Evolutionary conservation across 2,888 invertebrate genomes (phyloP).

Genomic region (Heliconius erato): DNA sequence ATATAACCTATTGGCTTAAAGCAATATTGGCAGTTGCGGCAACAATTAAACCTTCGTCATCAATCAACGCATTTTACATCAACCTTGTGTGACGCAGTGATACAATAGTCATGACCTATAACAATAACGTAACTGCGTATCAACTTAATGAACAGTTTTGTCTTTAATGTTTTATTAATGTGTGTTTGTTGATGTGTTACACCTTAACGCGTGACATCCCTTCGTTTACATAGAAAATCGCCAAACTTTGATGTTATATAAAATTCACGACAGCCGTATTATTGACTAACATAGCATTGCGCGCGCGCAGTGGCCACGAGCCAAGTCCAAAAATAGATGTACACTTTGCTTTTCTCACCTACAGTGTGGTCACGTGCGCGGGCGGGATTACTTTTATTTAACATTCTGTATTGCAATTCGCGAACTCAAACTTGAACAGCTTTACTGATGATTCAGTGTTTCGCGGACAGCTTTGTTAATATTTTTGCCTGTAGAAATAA

Average conservation of each 20-base stretch:
- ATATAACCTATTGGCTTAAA: slow-evolving; percentile 11
- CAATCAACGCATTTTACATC: slow-evolving; percentile 39
- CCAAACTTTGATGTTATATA: slow-evolving; percentile 51
- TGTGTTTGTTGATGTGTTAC: slow-evolving; percentile 8
- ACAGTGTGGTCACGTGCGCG: slow-evolving; percentile 75
- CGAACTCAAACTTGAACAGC: slow-evolving; percentile 24
- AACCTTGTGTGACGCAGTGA: slow-evolving; percentile 41
- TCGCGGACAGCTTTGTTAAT: not conserved
- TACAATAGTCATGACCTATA: slow-evolving; percentile 43
- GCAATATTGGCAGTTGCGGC: slow-evolving; percentile 39
- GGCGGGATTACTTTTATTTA: slow-evolving; percentile 42
- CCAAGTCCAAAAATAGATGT: slow-evolving; percentile 77
- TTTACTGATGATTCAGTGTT: not conserved
- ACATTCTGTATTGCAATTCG: slow-evolving; percentile 32
- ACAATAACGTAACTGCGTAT: slow-evolving; percentile 27
- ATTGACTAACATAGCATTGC: slow-evolving; percentile 72
- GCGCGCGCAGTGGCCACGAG: slow-evolving; percentile 68
- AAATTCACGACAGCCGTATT: slow-evolving; percentile 53
- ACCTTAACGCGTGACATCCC: not conserved
- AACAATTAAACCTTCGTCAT: slow-evolving; percentile 48
- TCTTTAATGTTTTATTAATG: not conserved
- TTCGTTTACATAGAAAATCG: slow-evolving; percentile 28
- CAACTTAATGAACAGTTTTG: not conserved
- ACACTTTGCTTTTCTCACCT: slow-evolving; percentile 74
- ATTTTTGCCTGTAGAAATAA: not conserved